These are phyloP conservation scores for Macrosiphum euphorbiae DNA, from an alignment of 2,888 invertebrate genomes.

Conservation along the genomic window DNA sequence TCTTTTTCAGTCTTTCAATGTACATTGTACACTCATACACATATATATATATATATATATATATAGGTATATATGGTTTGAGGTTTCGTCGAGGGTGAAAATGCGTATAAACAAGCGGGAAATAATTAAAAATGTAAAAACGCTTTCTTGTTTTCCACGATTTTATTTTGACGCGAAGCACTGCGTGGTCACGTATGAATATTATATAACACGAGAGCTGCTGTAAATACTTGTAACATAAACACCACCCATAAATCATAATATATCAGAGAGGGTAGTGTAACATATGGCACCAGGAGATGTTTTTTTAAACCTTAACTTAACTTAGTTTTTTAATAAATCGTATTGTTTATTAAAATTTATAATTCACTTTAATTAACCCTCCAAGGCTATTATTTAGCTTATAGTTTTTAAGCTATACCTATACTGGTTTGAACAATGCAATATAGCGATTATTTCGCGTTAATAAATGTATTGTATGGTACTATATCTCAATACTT, in stretches of 20 bases:
- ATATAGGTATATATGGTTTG: no score
- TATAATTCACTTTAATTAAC: neutral
- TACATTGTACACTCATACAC: neutral
- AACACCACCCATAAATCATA: neutral
- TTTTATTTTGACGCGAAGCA: neutral
- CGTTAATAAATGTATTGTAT: neutral
- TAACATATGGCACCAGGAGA: neutral
- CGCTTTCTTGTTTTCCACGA: neutral
- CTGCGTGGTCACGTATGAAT: neutral
- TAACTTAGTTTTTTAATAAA: neutral
- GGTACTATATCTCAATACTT: neutral
- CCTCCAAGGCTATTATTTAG: neutral
- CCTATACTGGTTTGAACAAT: neutral
- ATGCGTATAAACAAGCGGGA: neutral
- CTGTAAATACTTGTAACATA: neutral
- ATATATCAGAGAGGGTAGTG: neutral
- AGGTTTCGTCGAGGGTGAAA: neutral
- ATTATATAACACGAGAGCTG: neutral
- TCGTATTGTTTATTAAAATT: neutral
- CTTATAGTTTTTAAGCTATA: neutral
- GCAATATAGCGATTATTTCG: neutral
- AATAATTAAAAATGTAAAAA: slow-evolving; percentile 12
- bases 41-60: neutral
- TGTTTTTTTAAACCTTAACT: neutral
- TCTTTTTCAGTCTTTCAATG: neutral